These are phyloP conservation scores for Threskiornis aethiopicus DNA, from an alignment of 2,797 vertebrate genomes.

Conservation along the genomic window DNA sequence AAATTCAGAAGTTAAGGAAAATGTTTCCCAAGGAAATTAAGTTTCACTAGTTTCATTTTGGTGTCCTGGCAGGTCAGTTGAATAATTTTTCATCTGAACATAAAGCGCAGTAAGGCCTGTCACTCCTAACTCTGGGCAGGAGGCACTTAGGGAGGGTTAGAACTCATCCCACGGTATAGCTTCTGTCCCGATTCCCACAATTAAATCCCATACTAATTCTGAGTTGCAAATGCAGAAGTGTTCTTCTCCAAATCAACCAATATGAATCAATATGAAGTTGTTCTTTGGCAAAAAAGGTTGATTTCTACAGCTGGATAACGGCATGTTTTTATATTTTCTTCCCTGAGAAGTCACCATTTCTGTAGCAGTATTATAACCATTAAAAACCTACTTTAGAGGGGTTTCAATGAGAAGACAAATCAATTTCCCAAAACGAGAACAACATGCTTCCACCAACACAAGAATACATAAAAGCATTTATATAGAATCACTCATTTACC, in stretches of 20 bases:
- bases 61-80: background rate
- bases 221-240: background rate
- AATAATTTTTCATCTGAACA: accelerated
- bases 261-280: accelerated
- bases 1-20: background rate
- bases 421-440: background rate
- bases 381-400: background rate
- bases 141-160: background rate
- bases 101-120: accelerated
- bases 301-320: background rate
- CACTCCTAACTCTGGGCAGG: background rate
- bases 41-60: background rate
- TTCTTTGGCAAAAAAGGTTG: background rate
- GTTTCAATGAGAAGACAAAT: background rate
- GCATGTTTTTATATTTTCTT: background rate
- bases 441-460: background rate
- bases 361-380: background rate
- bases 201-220: background rate
- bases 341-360: background rate
- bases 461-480: background rate
- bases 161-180: background rate
- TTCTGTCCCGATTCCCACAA: background rate
- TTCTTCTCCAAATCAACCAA: background rate
- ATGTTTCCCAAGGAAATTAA: background rate
- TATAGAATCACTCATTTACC: background rate